These are phyloP conservation scores for Crambe crambe DNA, from an alignment of 37 sponge, comb jelly and placozoan genomes.

Conservation along the genomic window DNA sequence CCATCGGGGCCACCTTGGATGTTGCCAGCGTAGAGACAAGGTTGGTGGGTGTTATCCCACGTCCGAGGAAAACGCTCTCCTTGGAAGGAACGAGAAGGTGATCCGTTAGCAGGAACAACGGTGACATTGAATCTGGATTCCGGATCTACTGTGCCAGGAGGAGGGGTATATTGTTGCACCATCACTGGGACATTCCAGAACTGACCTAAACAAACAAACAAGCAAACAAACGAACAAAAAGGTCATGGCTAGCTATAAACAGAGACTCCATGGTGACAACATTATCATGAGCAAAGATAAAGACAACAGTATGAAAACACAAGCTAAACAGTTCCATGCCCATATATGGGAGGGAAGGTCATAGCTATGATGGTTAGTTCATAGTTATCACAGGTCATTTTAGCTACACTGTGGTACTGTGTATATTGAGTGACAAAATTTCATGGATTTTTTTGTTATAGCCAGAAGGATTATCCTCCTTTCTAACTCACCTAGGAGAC, in stretches of 20 bases:
- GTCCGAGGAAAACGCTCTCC: constrained; percentile 33
- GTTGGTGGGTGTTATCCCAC: constrained; percentile 59
- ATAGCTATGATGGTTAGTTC: no score
- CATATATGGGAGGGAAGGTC: no score
- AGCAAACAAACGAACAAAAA: no score
- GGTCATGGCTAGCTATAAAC: no score
- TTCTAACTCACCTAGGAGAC: constrained; percentile 65
- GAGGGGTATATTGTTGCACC: constrained; percentile 4
- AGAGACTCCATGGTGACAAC: no score
- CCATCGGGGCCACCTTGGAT: constrained; percentile 58
- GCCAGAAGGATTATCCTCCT: no score
- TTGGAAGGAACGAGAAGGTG: constrained; percentile 30
- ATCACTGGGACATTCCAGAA: constrained; percentile 81
- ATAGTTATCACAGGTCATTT: no score
- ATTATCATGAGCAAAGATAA: no score
- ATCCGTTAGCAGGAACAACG: constrained; percentile 17
- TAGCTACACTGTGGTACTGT: no score
- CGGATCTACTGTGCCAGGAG: neutral
- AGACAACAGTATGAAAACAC: no score
- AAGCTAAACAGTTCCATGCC: no score
- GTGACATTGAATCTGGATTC: constrained; percentile 28
- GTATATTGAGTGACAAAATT: neutral
- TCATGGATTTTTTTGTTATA: neutral
- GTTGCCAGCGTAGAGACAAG: constrained; percentile 68
- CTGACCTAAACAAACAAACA: constrained; percentile 47